Percentiles rank a stretch among this genome's conserved stretches.
These are phyloP conservation scores for Corbicula japonica DNA, from an alignment of 2,888 invertebrate species.

Conservation along the genomic window DNA sequence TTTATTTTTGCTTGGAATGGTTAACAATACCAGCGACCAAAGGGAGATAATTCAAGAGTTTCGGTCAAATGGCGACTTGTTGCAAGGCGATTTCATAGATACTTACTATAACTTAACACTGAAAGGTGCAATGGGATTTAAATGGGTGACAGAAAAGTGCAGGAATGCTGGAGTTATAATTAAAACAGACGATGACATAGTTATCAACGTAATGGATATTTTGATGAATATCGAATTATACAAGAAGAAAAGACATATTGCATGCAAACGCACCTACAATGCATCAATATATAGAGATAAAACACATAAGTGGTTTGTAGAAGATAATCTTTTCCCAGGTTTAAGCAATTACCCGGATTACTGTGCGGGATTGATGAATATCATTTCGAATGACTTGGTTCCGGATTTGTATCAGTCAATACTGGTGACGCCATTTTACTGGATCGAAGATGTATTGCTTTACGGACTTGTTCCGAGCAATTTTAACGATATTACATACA, in stretches of 20 bases:
- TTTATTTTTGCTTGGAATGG: not conserved
- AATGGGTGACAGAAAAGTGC: not conserved
- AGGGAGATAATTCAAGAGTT: not conserved
- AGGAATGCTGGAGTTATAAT: not conserved
- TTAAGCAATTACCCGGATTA: too few species aligned
- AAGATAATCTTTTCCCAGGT: too few species aligned
- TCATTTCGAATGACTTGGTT: not conserved
- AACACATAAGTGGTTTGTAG: too few species aligned
- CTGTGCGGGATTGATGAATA: too few species aligned
- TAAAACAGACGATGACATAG: constrained; percentile 7
- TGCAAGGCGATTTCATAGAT: not conserved
- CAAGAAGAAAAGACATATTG: too few species aligned
- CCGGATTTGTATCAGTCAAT: not conserved
- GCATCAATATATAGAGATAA: too few species aligned
- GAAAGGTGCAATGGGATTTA: not conserved
- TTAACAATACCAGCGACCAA: not conserved
- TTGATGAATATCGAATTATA: not conserved
- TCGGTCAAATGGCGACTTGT: not conserved
- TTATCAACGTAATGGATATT: not conserved
- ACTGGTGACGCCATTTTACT: not conserved
- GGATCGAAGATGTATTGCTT: not conserved
- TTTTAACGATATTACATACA: too few species aligned
- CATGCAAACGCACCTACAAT: not conserved
- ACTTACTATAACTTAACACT: not conserved
- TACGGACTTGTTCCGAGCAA: not conserved